Base-by-base conservation (phyloP, 1,140 invertebrate species). In the Drosophila saltans region DNA sequence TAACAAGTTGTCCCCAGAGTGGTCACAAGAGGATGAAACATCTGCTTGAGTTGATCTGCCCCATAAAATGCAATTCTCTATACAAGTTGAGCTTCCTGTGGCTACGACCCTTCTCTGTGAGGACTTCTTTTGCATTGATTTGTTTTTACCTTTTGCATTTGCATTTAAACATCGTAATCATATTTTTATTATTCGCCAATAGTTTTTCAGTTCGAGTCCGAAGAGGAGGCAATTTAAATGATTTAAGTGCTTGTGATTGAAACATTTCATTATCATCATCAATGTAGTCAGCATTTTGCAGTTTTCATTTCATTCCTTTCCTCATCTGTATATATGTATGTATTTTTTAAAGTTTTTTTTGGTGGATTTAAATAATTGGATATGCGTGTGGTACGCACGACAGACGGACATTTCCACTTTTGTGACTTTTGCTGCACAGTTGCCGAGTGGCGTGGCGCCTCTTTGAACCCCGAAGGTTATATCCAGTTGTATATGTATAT, bases 151-250 rank as follows among this genome's bases (percentile, higher is more conserved):
- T 11, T 43, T 52, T 5, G 45, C 16, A 75, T 91, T 91, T 91
- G 89, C 88, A 91, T 91, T 91, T 88, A 89, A 84, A 76, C 79
- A 72, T 81, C 89, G 89, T 91, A 91, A 91, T 91, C 88, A 91
- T 91, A 89, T 89, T 89, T 89, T 89, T 89, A 89, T 89, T 89
- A 90, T 89, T 84, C 78, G 78, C 84, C 83, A 76, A 88, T 86
- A 88, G 83, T 78, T 86, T 75, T 76, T 79, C 30, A 10, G 43
- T 21, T 3, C 33, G 36, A 41, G 59, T 30, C 30, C 28, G 16
- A 3, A 41, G 60, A 40, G 40, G 56, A 26, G 28, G 69, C 83
- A 73, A 88, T 86, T 88, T 89, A 82, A 79, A 80, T 88, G 84
- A 88, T 88, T 88, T 79, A 88, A 88, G 74, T 75, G 83, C 62